Percentiles rank a stretch among this genome's conserved stretches.
Evolutionary conservation across 2,113 vertebrate genomes (phyloP).

Genomic region (Hippocampus guttulatus): DNA sequence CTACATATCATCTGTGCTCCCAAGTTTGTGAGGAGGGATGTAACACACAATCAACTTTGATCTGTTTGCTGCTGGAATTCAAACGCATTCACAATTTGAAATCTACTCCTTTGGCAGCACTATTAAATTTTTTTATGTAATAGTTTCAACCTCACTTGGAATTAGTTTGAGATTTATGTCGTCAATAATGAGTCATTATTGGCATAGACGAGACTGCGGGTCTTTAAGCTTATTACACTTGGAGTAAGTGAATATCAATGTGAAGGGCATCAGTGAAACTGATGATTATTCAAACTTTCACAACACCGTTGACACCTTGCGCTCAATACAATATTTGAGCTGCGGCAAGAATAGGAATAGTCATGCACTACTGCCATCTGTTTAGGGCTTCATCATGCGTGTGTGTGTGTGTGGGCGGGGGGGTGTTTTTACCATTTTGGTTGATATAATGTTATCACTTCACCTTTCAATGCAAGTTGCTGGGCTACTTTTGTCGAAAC

Average conservation of each 20-base stretch:
- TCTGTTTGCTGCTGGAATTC: no score
- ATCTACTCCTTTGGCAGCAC: background rate
- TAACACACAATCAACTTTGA: background rate
- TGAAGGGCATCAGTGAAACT: constrained; percentile 40
- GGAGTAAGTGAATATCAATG: constrained; percentile 39
- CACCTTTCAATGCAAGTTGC: constrained; percentile 23
- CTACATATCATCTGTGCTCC: background rate
- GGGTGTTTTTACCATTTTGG: constrained; percentile 16
- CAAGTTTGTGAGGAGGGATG: background rate
- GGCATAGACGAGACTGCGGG: constrained; percentile 9
- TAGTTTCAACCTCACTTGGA: background rate
- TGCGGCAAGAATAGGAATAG: constrained; percentile 21
- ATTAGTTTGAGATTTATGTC: background rate
- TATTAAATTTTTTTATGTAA: background rate
- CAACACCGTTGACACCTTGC: constrained; percentile 8
- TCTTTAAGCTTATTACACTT: constrained; percentile 36
- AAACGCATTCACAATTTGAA: background rate
- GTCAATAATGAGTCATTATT: constrained; percentile 3
- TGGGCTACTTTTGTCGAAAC: constrained; percentile 9
- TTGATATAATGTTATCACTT: constrained; percentile 17
- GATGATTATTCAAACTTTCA: constrained; percentile 35
- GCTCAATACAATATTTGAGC: constrained; percentile 37
- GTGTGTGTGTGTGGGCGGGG: background rate
- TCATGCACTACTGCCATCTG: background rate
- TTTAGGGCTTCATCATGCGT: constrained; percentile 21